phyloP scores from a whole-genome alignment of 2,113 vertebrate genomes.

The Nettapus auritus region DNA sequence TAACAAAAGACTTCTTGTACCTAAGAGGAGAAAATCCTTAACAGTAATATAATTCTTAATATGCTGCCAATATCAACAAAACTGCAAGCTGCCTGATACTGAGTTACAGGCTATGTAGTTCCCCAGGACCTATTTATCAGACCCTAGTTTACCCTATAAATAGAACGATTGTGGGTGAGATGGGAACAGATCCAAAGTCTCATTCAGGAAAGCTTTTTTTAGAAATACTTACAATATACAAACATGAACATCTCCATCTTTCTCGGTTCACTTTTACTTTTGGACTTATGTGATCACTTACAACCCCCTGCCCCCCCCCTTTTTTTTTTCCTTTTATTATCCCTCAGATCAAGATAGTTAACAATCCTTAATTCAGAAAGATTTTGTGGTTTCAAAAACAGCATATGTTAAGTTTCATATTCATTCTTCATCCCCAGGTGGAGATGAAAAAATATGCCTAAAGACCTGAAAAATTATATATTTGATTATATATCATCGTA shows the following conservation, averaged over 20 bases:
- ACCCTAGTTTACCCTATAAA: not conserved
- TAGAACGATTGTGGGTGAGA: not conserved
- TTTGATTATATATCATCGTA: not conserved
- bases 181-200: not conserved
- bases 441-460: not conserved
- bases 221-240: not conserved
- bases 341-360: not conserved
- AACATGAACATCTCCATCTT: not conserved
- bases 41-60: not conserved
- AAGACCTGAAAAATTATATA: not conserved
- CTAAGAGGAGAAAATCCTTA: not conserved
- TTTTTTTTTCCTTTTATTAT: not conserved
- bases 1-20: constrained; percentile 9
- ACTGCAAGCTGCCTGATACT: not conserved
- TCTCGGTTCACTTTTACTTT: not conserved
- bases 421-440: not conserved
- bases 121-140: not conserved
- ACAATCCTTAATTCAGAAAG: not conserved
- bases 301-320: not conserved
- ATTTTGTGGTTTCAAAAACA: not conserved
- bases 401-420: not conserved
- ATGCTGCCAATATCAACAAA: constrained; percentile 18
- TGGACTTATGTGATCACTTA: not conserved
- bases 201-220: not conserved
- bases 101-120: not conserved